Evolutionary conservation across 2,113 vertebrate genomes (phyloP), one percentile per base, ranked within the genome.

Genomic region (Ailurus styani): DNA sequence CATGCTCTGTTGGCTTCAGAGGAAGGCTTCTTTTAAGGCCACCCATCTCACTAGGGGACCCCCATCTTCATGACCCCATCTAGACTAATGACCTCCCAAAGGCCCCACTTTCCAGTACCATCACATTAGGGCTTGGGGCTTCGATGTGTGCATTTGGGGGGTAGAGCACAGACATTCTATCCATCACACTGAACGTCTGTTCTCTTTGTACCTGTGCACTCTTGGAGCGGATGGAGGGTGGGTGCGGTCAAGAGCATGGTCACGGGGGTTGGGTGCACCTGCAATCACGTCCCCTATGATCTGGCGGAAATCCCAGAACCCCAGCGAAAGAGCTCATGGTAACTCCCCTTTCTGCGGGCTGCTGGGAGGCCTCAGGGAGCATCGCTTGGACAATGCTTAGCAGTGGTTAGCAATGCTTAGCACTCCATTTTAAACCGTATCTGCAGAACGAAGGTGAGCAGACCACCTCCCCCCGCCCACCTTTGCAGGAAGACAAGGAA

Each of bases 401-500:
- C 87, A 64, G 70, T 52, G 42, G 29, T 15, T 60, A 42, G 31
- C 29, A 66, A 34, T 93, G 1, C 25, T 31, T 47, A 86, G 55
- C 7, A 47, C 40, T 47, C 45, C 20, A 29, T 60, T 90, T 81
- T 37, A 84, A 79, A 87, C 1, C 20, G 7, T 29, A 23, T 4
- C 54, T 82, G 15, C 25, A 60, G 54, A 70, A 78, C 37, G 13
- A 72, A 66, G n/a, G 83, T 45, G n/a, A 66, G 81, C 75, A 87
- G 87, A 83, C 25, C 21, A 6, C 47, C 11, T 8, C 55, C 55
- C 23, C 55, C 55, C 25, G 47, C 31, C 55, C 50, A 2, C 40
- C 34, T 86, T 70, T 64, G 50, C 45, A 73, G 66, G 93, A 73
- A 94, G 88, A 72, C 15, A 25, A 88, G 50, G 50, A 95, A 86